Percentiles rank a stretch among this genome's conserved stretches.
Conservation (phyloP, 2,888 invertebrate genomes). For the Andrena praecox region DNA sequence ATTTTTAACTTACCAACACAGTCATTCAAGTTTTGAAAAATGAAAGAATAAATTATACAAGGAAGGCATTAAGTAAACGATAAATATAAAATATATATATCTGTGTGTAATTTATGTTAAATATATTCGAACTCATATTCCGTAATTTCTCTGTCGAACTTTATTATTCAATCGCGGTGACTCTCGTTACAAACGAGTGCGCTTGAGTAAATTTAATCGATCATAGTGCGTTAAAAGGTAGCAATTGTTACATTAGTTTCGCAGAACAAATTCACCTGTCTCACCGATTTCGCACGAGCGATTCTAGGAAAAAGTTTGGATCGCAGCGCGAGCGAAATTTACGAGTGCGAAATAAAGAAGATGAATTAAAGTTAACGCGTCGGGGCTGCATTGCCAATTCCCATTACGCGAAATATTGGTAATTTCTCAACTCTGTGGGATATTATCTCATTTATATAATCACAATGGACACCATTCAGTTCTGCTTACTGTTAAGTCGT, state of each 20-base stretch:
- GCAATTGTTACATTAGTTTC: constrained; percentile 22
- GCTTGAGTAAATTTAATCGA: background rate
- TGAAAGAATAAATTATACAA: constrained; percentile 45
- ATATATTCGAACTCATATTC: constrained; percentile 1
- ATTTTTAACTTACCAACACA: constrained; percentile 40
- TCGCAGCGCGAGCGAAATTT: background rate
- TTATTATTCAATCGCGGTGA: background rate
- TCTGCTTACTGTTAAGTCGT: constrained; percentile 2
- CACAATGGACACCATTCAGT: constrained; percentile 35
- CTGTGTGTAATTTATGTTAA: background rate
- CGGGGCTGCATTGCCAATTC: background rate
- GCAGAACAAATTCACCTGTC: constrained; percentile 7
- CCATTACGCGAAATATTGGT: background rate
- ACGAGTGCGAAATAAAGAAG: background rate
- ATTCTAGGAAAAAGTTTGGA: background rate
- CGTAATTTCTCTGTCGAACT: background rate
- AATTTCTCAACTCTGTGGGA: constrained; percentile 35
- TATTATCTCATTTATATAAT: constrained; percentile 65
- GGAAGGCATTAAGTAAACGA: constrained; percentile 16
- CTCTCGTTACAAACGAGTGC: background rate
- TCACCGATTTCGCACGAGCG: background rate
- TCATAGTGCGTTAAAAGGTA: background rate
- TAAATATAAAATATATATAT: constrained; percentile 16
- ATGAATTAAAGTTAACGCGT: background rate
- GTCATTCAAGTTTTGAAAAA: constrained; percentile 44